Conservation (phyloP, 2,888 invertebrate genomes). For the Onthophagus sagittarius region DNA sequence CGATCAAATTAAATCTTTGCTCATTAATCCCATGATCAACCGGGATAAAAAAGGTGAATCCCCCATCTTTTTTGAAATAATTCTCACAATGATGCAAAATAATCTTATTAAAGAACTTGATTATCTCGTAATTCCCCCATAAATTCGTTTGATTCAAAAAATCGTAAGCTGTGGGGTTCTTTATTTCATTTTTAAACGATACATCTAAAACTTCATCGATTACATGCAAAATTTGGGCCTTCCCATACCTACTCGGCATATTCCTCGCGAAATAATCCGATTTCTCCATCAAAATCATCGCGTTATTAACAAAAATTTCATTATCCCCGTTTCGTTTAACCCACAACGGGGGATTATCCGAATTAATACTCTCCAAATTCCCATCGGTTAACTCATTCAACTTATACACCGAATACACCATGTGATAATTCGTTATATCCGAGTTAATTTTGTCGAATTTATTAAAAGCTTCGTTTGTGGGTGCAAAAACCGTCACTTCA, state of each 20-base stretch:
- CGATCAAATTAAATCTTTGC: constrained; percentile 58
- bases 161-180: constrained; percentile 74
- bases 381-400: constrained; percentile 53
- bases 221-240: constrained; percentile 63
- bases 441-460: constrained; percentile 22
- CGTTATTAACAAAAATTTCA: constrained; percentile 79
- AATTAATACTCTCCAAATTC: constrained; percentile 58
- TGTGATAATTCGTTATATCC: constrained; percentile 40
- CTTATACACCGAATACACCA: constrained; percentile 56
- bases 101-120: constrained; percentile 24
- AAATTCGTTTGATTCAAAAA: constrained; percentile 62
- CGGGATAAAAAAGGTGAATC: constrained; percentile 84
- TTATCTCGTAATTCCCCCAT: constrained; percentile 20
- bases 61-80: constrained; percentile 68
- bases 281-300: constrained; percentile 64
- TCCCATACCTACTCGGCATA: constrained; percentile 32
- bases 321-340: constrained; percentile 65
- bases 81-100: constrained; percentile 63
- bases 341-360: constrained; percentile 82
- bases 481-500: constrained; percentile 79
- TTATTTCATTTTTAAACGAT: too few relatives aligned
- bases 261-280: constrained; percentile 36
- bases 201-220: constrained; percentile 80
- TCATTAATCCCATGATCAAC: constrained; percentile 81
- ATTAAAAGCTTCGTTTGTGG: constrained; percentile 77